phyloP scores from a whole-genome alignment of 2,113 vertebrate species.

The Macrotus californicus region DNA sequence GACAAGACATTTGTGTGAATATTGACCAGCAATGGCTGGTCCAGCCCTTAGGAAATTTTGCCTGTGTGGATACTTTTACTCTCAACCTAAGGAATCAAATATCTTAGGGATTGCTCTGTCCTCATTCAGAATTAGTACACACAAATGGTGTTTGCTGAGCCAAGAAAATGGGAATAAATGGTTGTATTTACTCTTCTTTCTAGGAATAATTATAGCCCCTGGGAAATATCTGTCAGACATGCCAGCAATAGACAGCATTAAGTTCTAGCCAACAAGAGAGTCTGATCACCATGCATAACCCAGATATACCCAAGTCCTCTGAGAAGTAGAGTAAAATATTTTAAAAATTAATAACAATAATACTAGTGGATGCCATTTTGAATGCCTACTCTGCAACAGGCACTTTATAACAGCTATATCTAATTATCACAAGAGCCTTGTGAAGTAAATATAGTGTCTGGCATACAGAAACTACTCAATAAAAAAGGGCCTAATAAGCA shows the following conservation, averaged over 20 bases:
- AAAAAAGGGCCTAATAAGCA: not conserved
- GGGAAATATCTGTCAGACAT: not conserved
- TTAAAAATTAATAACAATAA: not conserved
- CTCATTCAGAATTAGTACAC: not conserved
- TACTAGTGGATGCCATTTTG: not conserved
- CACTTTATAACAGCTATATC: not conserved
- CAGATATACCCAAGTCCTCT: not conserved
- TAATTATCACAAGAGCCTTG: constrained; percentile 11
- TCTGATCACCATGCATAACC: not conserved
- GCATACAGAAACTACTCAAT: not conserved
- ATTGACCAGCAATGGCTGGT: not conserved
- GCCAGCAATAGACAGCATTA: not conserved
- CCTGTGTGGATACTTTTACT: not conserved
- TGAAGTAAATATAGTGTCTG: not conserved
- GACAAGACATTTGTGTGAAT: not conserved
- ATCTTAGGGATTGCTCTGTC: not conserved
- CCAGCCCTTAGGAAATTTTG: not conserved
- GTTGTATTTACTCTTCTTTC: not conserved
- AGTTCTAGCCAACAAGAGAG: not conserved
- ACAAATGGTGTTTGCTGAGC: not conserved
- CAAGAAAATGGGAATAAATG: constrained; percentile 22
- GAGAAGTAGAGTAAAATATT: constrained; percentile 5
- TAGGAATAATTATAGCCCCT: not conserved
- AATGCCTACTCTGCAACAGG: not conserved
- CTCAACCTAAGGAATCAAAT: not conserved